phyloP scores from a whole-genome alignment of 2,113 vertebrate species.

The Ceyx cyanopectus region DNA sequence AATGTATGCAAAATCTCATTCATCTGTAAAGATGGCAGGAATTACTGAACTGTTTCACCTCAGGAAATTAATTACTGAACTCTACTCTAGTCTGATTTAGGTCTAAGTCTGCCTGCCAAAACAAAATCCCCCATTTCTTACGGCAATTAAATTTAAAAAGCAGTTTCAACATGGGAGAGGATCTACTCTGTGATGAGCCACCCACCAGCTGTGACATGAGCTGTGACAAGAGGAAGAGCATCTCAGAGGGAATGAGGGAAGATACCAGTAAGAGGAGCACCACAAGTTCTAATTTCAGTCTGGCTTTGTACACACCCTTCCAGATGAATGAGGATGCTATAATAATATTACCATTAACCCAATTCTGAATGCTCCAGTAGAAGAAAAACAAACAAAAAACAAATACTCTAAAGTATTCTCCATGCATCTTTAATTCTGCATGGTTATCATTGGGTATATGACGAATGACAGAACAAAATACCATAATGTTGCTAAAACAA shows the following conservation, averaged over 20 bases:
- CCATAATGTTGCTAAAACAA: neutral
- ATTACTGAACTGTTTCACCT: no score
- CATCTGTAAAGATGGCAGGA: no score
- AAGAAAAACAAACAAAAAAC: neutral
- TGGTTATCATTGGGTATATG: neutral
- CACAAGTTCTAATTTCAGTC: neutral
- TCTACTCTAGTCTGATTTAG: no score
- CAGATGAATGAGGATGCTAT: neutral
- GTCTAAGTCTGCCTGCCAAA: no score
- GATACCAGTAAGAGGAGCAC: neutral
- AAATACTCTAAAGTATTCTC: neutral
- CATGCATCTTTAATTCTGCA: neutral
- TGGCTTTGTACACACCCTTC: neutral
- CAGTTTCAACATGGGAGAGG: neutral
- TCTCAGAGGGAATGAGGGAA: neutral
- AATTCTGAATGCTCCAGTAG: neutral
- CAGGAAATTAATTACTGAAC: no score
- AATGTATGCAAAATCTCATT: no score
- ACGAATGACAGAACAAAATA: neutral
- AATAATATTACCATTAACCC: neutral
- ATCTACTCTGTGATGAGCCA: neutral
- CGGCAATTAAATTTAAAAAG: neutral
- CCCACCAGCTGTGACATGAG: accelerated
- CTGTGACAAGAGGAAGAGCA: neutral
- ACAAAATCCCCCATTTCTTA: neutral